These are phyloP conservation scores for Harpagifer antarcticus DNA, from an alignment of 2,797 vertebrate species.

Conservation along the genomic window DNA sequence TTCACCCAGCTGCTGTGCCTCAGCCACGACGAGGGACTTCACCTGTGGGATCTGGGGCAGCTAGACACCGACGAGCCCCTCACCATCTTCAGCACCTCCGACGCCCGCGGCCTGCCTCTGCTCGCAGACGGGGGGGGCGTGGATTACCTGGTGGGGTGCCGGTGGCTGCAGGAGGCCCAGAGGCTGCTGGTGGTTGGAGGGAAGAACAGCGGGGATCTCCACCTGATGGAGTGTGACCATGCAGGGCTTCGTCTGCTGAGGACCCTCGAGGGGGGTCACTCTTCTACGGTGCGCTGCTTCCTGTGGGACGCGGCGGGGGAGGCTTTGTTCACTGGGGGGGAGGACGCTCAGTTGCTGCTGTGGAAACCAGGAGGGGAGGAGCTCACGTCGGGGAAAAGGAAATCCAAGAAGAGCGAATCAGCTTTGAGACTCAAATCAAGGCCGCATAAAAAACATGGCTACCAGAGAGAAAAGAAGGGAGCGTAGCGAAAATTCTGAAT, in stretches of 20 bases:
- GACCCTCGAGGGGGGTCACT: slow-evolving; percentile 86
- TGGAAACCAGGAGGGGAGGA: slow-evolving; percentile 89
- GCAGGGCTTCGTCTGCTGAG: slow-evolving; percentile 80
- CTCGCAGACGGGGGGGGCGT: slow-evolving; percentile 61
- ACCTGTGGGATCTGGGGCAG: slow-evolving; percentile 91
- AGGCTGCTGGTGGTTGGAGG: slow-evolving; percentile 90
- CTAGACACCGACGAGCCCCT: slow-evolving; percentile 89
- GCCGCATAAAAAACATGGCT: slow-evolving; percentile 82
- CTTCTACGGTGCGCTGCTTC: slow-evolving; percentile 90
- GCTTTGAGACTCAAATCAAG: slow-evolving; percentile 87
- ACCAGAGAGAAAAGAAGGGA: slow-evolving; percentile 72
- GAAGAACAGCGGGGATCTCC: slow-evolving; percentile 83
- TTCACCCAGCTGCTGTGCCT: slow-evolving; percentile 80
- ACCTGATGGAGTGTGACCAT: slow-evolving; percentile 84
- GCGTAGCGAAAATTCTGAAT: not conserved
- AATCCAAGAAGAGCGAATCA: slow-evolving; percentile 87
- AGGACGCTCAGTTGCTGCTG: slow-evolving; percentile 93
- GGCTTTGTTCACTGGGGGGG: slow-evolving; percentile 91
- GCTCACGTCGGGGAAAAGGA: slow-evolving; percentile 77
- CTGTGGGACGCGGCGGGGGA: slow-evolving; percentile 85
- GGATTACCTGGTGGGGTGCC: slow-evolving; percentile 91
- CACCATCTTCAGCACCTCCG: slow-evolving; percentile 80
- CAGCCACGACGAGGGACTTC: slow-evolving; percentile 91
- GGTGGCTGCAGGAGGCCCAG: slow-evolving; percentile 86
- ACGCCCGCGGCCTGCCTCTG: slow-evolving; percentile 80